Base-by-base conservation (phyloP, 2,797 vertebrate genomes). In the Hippopotamyrus pictus region DNA sequence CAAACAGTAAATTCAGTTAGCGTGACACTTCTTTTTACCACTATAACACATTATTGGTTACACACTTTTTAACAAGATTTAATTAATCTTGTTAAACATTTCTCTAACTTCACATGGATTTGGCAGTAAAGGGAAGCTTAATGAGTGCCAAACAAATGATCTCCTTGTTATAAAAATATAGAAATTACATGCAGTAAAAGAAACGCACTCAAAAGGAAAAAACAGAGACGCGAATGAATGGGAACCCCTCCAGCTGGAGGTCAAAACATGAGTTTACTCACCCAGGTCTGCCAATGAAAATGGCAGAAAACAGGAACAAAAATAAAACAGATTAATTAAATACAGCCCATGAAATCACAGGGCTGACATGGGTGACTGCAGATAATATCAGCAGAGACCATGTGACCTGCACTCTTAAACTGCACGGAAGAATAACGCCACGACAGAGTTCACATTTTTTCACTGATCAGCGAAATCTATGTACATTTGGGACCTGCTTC, bases 281-380 rank as follows among this genome's bases (percentile, higher is more conserved):
- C 95, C 94, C 94, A 82, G 94, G 92, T 92, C 95, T 96, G 94
- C 90, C 91, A 91, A 94, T 88, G 90, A 86, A 85, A 89, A 89
- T 46, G 33, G 48, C n/a, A 57, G 19, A 88, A 88, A 79, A 85
- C 5, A 90, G 22, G 44, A 76, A 88, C 25, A 84, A 88, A 83
- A 73, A 76, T 44, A 73, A 88, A 82, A 59, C 17, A 46, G 88
- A 59, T 44, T 29, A 88, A 33, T 62, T 17, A 88, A 82, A 88
- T 37, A 62, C 12, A 90, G 19, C 37, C 33, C 29, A 14, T 37
- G 50, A 76, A 90, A 41, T 46, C 25, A 73, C 25, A 62, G 50
- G 84, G 59, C 51, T 86, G 65, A 48, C 29, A 48, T 76, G 79
- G 62, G 46, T 69, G 87, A 85, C 29, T 62, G 57, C 33, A 51